Base-by-base conservation (phyloP, 2,797 vertebrate species). In the Acipenser oxyrinchus region DNA sequence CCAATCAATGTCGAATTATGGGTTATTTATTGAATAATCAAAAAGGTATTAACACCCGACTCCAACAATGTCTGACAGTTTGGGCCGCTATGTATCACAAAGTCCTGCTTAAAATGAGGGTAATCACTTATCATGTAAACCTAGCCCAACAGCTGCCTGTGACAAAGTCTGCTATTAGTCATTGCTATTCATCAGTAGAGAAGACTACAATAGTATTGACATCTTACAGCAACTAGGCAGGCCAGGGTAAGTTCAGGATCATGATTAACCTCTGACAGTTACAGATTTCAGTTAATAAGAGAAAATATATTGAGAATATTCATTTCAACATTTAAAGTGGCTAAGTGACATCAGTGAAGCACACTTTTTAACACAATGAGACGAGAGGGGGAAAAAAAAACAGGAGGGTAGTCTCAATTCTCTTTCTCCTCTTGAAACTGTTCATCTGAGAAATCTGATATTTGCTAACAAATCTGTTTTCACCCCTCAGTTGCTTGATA, bases 111-210 rank as follows among this genome's bases (percentile, higher is more conserved):
- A 84, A 91, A 93, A 93, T 93, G 90, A 93, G 90, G 89, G 87
- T 92, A 92, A 94, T 94, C 90, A 92, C 87, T 86, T 91, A 92
- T 86, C 89, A 92, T 91, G 91, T 92, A 93, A 92, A 93, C 89
- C 90, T 76, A 77, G 87, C 82, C 84, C 72, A 88, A 87, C 91
- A 92, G 90, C 91, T 89, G 88, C 87, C 86, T 87, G 85, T 84
- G 88, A 89, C 87, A 89, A 86, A 80, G 78, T 81, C 74, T 76
- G 85, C 89, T 85, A 90, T 93, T 91, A 92, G 86, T 93, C 90
- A 88, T 87, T 83, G 81, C 83, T 89, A 91, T 89, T 90, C 90
- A 92, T 88, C 81, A 83, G 79, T 74, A 64, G 55, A 12, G 48
- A 69, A 51, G 62, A 65, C 64, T 68, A 18, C 51, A 62, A 57